These are phyloP conservation scores for Corythornis madagascariensis DNA, from an alignment of 2,113 vertebrate genomes.

Conservation along the genomic window DNA sequence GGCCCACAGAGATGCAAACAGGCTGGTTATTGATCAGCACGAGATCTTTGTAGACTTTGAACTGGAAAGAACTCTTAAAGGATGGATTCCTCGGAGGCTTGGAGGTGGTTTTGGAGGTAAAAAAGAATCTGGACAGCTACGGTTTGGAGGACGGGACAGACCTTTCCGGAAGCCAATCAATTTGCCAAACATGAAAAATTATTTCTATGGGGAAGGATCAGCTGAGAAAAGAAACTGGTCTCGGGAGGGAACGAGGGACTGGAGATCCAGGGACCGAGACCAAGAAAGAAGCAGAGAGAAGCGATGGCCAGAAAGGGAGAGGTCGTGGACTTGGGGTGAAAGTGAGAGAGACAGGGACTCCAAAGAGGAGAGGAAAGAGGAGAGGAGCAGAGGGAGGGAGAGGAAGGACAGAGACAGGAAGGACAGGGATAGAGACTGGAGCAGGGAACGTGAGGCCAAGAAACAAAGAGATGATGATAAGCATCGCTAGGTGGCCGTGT, in stretches of 20 bases:
- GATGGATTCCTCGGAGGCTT: constrained; percentile 92
- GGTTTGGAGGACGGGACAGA: constrained; percentile 93
- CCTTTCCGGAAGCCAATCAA: constrained; percentile 95
- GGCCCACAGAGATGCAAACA: constrained; percentile 90
- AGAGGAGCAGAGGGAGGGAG: constrained; percentile 67
- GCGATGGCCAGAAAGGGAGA: constrained; percentile 75
- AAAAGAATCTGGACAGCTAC: constrained; percentile 94
- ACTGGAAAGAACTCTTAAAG: constrained; percentile 88
- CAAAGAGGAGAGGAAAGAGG: constrained; percentile 73
- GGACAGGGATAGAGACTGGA: constrained; percentile 76
- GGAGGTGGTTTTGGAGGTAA: constrained; percentile 94
- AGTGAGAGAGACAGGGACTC: constrained; percentile 63
- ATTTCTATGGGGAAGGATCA: constrained; percentile 68
- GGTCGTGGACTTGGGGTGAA: constrained; percentile 47
- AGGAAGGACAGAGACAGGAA: constrained; percentile 72
- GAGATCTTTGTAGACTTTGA: constrained; percentile 95
- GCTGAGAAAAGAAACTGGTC: constrained; percentile 72
- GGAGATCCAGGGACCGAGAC: constrained; percentile 71
- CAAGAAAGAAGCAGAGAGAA: constrained; percentile 77
- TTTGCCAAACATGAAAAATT: constrained; percentile 73
- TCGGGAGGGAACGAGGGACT: constrained; percentile 77
- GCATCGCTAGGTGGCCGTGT: neutral
- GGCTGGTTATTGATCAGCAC: constrained; percentile 89
- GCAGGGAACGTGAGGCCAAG: constrained; percentile 74
- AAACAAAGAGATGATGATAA: constrained; percentile 62